Base-by-base conservation (phyloP, 1,140 invertebrate genomes). In the Hormaphis cornu region DNA sequence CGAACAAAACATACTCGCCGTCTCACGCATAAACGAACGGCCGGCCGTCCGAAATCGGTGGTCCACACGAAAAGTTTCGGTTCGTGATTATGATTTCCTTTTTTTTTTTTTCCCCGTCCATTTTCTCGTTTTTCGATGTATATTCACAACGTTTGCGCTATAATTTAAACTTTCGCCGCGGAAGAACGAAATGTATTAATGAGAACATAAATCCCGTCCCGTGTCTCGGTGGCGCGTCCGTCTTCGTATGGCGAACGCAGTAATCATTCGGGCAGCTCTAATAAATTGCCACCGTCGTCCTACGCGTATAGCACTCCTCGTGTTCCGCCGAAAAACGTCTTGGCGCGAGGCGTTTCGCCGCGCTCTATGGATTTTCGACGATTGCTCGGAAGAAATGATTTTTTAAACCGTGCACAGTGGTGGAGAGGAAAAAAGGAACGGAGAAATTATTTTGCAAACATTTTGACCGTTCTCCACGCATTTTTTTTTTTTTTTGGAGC, bases 171-270 rank as follows among this genome's bases (percentile, higher is more conserved):
- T 56, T 35, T 22, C 16, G 18, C n/a, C 8, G 20, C 22, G 20
- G 7, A 58, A 14, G 33, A 22, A 40, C 20, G 35, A 58, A 58
- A 40, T 16, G 54, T 58, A 58, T 58, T 58, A 58, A 58, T 58
- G 54, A 37, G 54, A 58, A 58, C 54, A 58, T 58, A 58, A 37
- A 58, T 58, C 33, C 22, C 22, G 6, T 6, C 22, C 14, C 7
- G 33, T 56, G 33, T 56, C 53, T 18, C 14, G 12, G n/a, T n/a
- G n/a, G 10, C 12, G 30, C 54, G 54, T 58, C 20, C 33, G 20
- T 58, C 33, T 40, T 58, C 54, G 33, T 37, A 37, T 37, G 24
- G 14, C 33, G 22, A 12, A 37, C 33, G 53, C 16, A 58, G 20
- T 40, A 58, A 58, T 58, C 54, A 58, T 58, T 58, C 6, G 54